Evolutionary conservation across 2,888 invertebrate species (phyloP), one percentile per base, ranked within the genome.

Genomic region (Metallyticus violacea): DNA sequence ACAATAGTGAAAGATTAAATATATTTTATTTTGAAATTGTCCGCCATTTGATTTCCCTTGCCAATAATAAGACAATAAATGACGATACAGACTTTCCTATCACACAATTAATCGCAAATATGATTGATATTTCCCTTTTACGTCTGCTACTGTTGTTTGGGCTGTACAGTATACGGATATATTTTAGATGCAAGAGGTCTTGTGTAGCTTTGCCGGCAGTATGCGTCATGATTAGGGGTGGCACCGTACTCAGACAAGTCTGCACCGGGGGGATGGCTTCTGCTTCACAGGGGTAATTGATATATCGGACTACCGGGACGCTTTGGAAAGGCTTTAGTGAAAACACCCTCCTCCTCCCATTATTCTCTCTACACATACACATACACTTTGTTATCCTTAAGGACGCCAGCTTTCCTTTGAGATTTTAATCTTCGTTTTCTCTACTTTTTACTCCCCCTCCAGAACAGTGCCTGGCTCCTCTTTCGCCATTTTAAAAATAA

Each of bases 281-380:
- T 62, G 40, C 40, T 83, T 9, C 76, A 77, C 28, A 77, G 77
- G 83, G 77, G 76, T 85, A 85, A 85, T 85, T 85, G 85, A 85
- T 85, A 80, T 81, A 85, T 85, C 28, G 80, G 80, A 26, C 85
- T 81, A 80, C 76, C 62, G 85, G 85, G 85, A 85, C 80, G 81
- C 81, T 85, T 85, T 81, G 28, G 29, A 83, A 26, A 29, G 77
- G 83, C 83, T 83, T 77, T 77, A 83, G 83, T 83, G 77, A 83
- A 83, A 77, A 83, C 77, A 76, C 83, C 26, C 40, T 62, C 22
- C 77, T n/a, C 40, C 29, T 27, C 82, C 76, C 22, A 7, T 29
- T 62, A 40, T 26, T 26, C 29, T n/a, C 26, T 7, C 76, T 26
- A 62, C 83, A 77, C 27, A 28, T 25, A 77, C 30, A 62, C 40